Evolutionary conservation across 2,113 vertebrate genomes (phyloP), one percentile per base, ranked within the genome.

Genomic region (Hypomesus transpacificus): DNA sequence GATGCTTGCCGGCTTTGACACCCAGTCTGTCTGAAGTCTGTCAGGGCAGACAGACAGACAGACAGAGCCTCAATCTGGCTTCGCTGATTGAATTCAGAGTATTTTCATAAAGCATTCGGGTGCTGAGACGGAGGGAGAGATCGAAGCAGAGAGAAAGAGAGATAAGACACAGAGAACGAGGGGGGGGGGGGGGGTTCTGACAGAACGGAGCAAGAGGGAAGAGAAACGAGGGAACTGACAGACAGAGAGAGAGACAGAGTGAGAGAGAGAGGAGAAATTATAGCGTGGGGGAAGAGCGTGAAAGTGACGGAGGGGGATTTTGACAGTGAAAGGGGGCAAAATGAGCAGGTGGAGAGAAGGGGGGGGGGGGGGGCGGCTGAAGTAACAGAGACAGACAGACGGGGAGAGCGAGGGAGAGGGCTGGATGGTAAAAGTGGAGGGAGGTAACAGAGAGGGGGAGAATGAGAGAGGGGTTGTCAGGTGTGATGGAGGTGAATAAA

Each of bases 71-170:
- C 92, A 95, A 93, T 93, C 93, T 91, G 92, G 91, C 89, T 87
- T 91, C 93, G 90, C 92, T 95, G 92, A 94, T 95, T 94, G 93
- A 94, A 93, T 94, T 94, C 93, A 66, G 84, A 85, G 87, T 85
- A 94, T 95, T 96, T 95, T 94, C 94, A 94, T 95, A 93, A 95
- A 94, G 91, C 87, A 92, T 34, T 34, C 91, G 93, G 93, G 92
- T 94, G 89, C 92, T 92, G 87, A 90, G 92, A 52, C 73, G 69
- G 69, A 80, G 69, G 80, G 81, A 88, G 54, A n/a, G 54, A 18
- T 17, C 14, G 53, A 54, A 5, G n/a, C 84, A 75, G 13, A 18
- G 68, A 56, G 75, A 53, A 73, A 69, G 69, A 79, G 69, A 82
- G 81, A 88, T 86, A 85, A 87, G 81, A 80, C 80, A 34, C 31